These are phyloP conservation scores for Zophobas morio DNA, from an alignment of 1,140 invertebrate species.

Conservation along the genomic window DNA sequence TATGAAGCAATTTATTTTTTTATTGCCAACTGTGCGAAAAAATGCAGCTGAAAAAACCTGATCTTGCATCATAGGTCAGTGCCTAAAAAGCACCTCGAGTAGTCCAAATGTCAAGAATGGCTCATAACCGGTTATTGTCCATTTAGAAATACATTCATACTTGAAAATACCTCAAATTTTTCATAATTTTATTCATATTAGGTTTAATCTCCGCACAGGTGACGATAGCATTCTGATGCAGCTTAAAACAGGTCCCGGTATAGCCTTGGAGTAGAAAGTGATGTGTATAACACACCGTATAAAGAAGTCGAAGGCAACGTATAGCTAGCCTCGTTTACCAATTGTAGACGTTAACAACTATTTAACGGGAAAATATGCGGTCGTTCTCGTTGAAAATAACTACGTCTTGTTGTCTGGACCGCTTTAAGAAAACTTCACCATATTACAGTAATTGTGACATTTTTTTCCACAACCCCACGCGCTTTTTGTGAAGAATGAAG, in stretches of 20 bases:
- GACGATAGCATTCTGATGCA: conserved; percentile 29
- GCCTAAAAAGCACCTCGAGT: background rate
- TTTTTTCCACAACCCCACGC: too few species aligned
- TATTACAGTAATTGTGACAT: too few species aligned
- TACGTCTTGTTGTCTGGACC: conserved; percentile 21
- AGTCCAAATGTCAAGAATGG: background rate
- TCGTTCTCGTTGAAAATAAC: conserved; percentile 40
- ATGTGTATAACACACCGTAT: conserved; percentile 48
- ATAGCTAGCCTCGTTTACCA: conserved; percentile 43
- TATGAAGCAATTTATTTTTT: conserved; percentile 24
- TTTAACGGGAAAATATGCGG: conserved; percentile 49
- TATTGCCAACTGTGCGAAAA: conserved; percentile 29
- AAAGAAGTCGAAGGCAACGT: conserved; percentile 49
- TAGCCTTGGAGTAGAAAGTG: conserved; percentile 48
- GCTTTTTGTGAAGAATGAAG: too few species aligned
- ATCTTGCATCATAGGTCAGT: conserved; percentile 5
- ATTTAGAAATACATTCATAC: too few species aligned
- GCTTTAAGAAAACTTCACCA: conserved; percentile 1
- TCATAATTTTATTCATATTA: background rate
- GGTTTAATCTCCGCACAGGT: conserved; percentile 13
- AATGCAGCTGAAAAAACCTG: background rate
- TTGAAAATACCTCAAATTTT: background rate
- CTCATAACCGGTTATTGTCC: too few species aligned
- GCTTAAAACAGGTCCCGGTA: conserved; percentile 31
- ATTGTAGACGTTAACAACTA: conserved; percentile 48